Evolutionary conservation across 2,113 vertebrate species (phyloP).

Genomic region (Pomatorhinus ruficollis): DNA sequence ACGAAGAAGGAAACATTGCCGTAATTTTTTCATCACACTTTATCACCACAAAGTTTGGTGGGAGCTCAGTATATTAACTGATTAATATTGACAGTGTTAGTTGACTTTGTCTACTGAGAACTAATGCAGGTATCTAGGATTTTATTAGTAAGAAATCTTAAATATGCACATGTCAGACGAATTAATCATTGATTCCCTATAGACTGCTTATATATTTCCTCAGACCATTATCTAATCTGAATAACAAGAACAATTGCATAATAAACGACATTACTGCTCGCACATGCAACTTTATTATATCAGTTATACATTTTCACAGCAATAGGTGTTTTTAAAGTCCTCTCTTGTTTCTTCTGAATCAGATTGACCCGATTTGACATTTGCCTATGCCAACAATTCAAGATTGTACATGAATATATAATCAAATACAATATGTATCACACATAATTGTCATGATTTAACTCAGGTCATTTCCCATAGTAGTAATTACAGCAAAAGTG

Average conservation of each 20-base stretch:
- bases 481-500: conserved; percentile 6
- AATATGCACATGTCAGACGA: conserved; percentile 70
- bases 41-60: conserved; percentile 29
- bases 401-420: neutral
- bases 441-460: neutral
- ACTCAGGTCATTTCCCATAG: neutral
- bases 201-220: conserved; percentile 79
- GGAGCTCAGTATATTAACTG: neutral
- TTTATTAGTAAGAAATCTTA: conserved; percentile 73
- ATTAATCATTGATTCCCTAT: conserved; percentile 79
- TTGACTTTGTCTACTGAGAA: conserved; percentile 62
- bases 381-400: neutral
- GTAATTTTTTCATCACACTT: neutral
- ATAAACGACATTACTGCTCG: conserved; percentile 78
- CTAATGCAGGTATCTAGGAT: conserved; percentile 58
- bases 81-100: neutral
- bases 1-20: neutral
- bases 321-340: neutral
- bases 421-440: neutral
- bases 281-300: conserved; percentile 68
- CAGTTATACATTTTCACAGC: conserved; percentile 52
- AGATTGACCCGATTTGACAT: neutral
- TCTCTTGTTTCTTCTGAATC: conserved; percentile 5
- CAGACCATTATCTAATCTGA: conserved; percentile 73
- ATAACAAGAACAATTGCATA: conserved; percentile 78